phyloP scores from a whole-genome alignment of 1,140 invertebrate genomes.

The Microplitis mediator region DNA sequence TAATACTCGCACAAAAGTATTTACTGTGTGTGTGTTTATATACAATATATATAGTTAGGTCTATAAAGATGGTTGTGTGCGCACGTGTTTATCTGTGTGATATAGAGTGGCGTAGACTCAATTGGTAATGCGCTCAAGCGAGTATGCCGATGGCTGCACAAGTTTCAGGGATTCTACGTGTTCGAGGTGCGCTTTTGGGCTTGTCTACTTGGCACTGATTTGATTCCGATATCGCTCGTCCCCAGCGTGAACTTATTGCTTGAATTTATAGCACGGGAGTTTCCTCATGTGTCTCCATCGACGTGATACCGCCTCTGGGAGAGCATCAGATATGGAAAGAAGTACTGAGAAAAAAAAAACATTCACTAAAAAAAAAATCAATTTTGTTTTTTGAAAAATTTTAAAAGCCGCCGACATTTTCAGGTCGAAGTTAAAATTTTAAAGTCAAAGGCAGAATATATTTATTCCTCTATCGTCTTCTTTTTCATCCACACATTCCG shows the following conservation, averaged over 20 bases:
- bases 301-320: slow-evolving; percentile 14
- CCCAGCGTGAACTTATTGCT: slow-evolving; percentile 29
- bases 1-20: no score
- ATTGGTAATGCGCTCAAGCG: slow-evolving; percentile 19
- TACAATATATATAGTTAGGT: not conserved
- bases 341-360: not conserved
- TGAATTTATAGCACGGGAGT: slow-evolving; percentile 30
- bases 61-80: not conserved
- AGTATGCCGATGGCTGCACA: slow-evolving; percentile 26
- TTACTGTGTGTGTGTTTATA: no score
- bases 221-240: slow-evolving; percentile 30
- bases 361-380: not conserved
- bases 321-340: not conserved
- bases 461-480: no score
- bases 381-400: no score
- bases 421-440: no score
- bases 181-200: slow-evolving; percentile 17
- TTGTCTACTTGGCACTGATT: slow-evolving; percentile 34
- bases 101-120: slow-evolving; percentile 18
- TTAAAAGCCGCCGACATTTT: no score
- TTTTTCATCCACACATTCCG: no score
- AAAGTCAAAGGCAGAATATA: no score
- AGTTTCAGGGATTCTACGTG: slow-evolving; percentile 25
- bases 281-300: slow-evolving; percentile 19
- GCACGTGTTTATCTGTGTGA: slow-evolving; percentile 1